These are phyloP conservation scores for Eudorcas thomsonii DNA, from an alignment of 2,113 vertebrate species.

Conservation along the genomic window DNA sequence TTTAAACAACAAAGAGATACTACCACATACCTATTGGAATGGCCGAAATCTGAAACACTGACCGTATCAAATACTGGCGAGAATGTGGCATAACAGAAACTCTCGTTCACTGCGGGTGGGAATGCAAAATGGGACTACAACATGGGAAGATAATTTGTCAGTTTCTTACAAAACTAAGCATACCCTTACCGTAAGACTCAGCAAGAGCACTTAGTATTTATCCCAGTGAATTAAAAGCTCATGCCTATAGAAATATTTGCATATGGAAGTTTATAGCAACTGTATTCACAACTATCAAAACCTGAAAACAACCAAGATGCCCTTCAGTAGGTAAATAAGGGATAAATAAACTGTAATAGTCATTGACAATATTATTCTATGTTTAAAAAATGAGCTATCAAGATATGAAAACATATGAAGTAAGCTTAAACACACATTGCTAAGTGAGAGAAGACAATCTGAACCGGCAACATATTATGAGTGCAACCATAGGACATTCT, in stretches of 20 bases:
- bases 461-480: fast-evolving
- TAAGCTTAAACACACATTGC: not conserved
- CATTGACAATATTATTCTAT: not conserved
- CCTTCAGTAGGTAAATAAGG: not conserved
- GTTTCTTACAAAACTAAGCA: not conserved
- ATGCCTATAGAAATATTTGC: not conserved
- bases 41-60: not conserved
- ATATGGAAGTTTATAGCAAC: not conserved
- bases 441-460: not conserved
- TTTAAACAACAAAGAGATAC: not conserved
- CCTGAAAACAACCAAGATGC: not conserved
- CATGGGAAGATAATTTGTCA: not conserved
- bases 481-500: not conserved
- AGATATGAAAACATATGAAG: not conserved
- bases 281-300: not conserved
- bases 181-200: not conserved
- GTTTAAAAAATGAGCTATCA: not conserved
- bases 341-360: not conserved
- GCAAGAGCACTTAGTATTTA: not conserved
- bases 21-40: not conserved
- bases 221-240: not conserved
- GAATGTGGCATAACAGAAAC: not conserved
- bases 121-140: not conserved
- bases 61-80: not conserved
- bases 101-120: not conserved